Evolutionary conservation across 2,113 vertebrate species (phyloP).

Genomic region (Mystacornis crossleyi): DNA sequence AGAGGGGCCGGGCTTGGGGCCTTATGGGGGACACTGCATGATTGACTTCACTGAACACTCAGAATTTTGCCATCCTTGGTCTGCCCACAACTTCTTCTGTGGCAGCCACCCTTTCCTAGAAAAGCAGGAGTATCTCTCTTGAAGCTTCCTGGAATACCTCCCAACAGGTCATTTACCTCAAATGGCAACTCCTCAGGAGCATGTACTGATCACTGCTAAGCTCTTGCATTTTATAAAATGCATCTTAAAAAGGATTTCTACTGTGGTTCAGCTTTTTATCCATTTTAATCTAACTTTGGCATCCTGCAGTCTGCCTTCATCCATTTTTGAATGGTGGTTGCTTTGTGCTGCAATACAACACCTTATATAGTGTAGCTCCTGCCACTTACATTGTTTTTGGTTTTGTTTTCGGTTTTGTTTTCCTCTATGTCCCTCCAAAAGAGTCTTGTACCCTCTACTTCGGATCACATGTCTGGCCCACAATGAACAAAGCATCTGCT

Average conservation of each 20-base stretch:
- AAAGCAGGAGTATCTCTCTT: not conserved
- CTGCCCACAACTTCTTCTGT: fast-evolving
- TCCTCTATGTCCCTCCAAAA: not conserved
- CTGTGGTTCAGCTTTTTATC: not conserved
- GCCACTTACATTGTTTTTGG: fast-evolving
- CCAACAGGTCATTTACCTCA: not conserved
- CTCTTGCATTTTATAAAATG: not conserved
- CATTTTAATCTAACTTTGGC: not conserved
- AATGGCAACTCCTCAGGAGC: not conserved
- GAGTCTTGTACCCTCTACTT: not conserved
- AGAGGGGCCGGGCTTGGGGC: not conserved
- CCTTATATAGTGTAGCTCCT: not conserved
- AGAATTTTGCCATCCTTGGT: not conserved
- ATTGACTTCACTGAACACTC: not conserved
- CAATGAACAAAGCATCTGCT: conserved; percentile 27
- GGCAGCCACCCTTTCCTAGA: not conserved
- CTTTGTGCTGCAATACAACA: not conserved
- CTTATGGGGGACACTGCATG: not conserved
- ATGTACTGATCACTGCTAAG: not conserved
- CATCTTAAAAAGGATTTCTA: not conserved
- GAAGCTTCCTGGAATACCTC: not conserved
- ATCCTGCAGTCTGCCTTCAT: not conserved
- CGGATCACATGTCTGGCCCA: not conserved
- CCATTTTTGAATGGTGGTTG: not conserved
- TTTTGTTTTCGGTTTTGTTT: not conserved